Conservation (phyloP, 2,113 vertebrate genomes). For the Origma solitaria region DNA sequence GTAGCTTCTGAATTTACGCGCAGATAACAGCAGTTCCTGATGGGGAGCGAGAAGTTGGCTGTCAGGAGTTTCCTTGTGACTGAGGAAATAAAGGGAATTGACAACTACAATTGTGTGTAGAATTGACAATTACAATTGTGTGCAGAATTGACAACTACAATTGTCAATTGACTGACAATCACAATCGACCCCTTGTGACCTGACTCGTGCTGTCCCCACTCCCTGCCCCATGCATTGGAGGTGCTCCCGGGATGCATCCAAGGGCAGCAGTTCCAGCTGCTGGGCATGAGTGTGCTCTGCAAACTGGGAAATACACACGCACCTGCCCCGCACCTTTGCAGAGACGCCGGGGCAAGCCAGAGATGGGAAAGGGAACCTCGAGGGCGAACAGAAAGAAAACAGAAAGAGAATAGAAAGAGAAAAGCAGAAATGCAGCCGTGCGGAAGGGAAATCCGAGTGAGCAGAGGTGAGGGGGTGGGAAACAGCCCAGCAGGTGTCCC, state of each 20-base stretch:
- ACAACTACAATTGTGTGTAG: background rate
- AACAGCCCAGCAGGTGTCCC: background rate
- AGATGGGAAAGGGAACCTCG: background rate
- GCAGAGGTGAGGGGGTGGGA: background rate
- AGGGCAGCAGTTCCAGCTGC: background rate
- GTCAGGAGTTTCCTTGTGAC: accelerated
- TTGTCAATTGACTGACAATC: background rate
- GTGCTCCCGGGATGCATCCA: background rate
- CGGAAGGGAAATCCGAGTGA: background rate
- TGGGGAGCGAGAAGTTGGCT: background rate
- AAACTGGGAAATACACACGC: background rate
- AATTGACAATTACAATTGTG: background rate
- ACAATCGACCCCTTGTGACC: background rate
- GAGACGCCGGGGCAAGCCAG: accelerated
- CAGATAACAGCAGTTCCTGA: background rate
- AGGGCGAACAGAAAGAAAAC: background rate
- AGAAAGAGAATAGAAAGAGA: background rate
- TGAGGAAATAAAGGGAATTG: background rate
- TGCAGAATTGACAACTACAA: background rate
- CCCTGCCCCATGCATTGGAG: background rate
- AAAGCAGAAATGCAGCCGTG: background rate
- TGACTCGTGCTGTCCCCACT: background rate
- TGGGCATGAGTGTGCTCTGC: background rate
- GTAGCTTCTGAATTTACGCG: background rate
- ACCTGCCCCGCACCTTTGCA: background rate